Evolutionary conservation across 2,797 vertebrate genomes (phyloP).

Genomic region (Morus bassanus): DNA sequence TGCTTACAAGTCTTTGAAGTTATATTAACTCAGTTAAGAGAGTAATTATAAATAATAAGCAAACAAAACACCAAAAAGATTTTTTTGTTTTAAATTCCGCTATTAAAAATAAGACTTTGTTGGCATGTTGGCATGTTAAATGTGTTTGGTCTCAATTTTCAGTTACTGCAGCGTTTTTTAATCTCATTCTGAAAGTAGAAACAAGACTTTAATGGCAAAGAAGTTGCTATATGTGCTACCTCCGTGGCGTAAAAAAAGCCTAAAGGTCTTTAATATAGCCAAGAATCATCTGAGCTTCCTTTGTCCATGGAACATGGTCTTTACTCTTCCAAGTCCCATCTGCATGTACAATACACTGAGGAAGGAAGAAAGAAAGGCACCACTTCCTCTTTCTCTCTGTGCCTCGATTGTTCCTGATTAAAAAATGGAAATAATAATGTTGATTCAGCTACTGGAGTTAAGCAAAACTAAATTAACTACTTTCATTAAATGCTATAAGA

Average conservation of each 20-base stretch:
- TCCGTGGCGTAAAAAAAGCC: neutral
- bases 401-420: conserved; percentile 6
- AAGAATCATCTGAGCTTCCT: conserved; percentile 26
- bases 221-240: neutral
- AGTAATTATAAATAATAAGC: neutral
- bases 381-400: conserved; percentile 25
- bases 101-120: neutral
- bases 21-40: neutral
- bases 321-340: conserved; percentile 10
- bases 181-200: neutral
- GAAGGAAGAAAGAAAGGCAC: conserved; percentile 28
- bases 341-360: conserved; percentile 5
- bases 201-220: neutral
- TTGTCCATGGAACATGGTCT: neutral
- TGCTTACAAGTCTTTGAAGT: neutral
- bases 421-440: conserved; percentile 37
- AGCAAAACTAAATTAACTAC: conserved; percentile 23
- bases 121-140: neutral
- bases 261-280: neutral
- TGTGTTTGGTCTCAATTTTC: neutral
- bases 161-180: neutral
- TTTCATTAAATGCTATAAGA: neutral
- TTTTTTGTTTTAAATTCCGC: neutral
- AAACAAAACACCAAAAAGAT: neutral
- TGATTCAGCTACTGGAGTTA: conserved; percentile 18